phyloP scores from a whole-genome alignment of 2,113 vertebrate species.

The Chunga burmeisteri region DNA sequence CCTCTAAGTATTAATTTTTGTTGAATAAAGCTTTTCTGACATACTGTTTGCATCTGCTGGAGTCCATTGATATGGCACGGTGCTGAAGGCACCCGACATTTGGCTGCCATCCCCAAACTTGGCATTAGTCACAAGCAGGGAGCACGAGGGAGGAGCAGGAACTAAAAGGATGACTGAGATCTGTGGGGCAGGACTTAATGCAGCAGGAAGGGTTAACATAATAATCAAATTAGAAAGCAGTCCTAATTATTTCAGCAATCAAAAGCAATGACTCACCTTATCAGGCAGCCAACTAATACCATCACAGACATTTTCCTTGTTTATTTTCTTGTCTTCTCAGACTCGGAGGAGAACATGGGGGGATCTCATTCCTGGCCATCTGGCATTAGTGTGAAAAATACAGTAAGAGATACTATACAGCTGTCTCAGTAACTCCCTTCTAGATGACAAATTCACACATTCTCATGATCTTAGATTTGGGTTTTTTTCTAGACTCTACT shows the following conservation, averaged over 20 bases:
- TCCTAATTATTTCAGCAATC: neutral
- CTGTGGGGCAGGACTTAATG: neutral
- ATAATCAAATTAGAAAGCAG: neutral
- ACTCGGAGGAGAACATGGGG: constrained; percentile 3
- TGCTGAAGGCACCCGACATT: neutral
- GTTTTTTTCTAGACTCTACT: neutral
- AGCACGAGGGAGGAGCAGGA: neutral
- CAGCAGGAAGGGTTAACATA: neutral
- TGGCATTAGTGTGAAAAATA: constrained; percentile 39
- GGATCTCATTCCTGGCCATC: constrained; percentile 45
- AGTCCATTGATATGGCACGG: neutral
- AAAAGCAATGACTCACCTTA: constrained; percentile 40
- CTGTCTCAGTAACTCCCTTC: neutral
- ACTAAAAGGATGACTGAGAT: neutral
- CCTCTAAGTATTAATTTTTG: neutral
- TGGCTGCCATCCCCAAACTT: neutral
- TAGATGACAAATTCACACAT: neutral
- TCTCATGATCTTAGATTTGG: neutral
- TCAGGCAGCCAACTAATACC: neutral
- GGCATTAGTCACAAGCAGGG: neutral
- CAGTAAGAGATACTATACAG: neutral
- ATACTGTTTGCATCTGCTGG: neutral
- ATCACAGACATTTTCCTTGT: constrained; percentile 2
- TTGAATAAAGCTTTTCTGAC: constrained; percentile 7
- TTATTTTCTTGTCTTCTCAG: constrained; percentile 34